A percentile compares a stretch with the other conserved stretches of the same genome.
Evolutionary conservation across 2,113 vertebrate species (phyloP).

Genomic region (Tachycineta bicolor): DNA sequence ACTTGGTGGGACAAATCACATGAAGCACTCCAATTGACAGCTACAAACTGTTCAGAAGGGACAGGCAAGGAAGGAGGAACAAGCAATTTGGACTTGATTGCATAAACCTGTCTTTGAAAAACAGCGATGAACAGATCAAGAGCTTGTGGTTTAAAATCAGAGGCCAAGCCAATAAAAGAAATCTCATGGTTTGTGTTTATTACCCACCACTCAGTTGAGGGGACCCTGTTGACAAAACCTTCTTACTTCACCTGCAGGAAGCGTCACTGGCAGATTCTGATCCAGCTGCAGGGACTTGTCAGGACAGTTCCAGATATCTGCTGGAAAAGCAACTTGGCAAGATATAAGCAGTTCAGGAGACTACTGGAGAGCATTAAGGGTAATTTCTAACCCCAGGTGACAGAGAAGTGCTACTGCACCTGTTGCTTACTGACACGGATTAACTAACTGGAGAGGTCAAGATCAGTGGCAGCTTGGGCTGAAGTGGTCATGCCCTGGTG

Average conservation of each 20-base stretch:
- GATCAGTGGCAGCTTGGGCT: not conserved
- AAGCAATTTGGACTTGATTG: not conserved
- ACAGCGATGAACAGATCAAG: not conserved
- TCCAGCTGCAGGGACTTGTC: not conserved
- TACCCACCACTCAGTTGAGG: accelerated
- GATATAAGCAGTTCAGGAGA: not conserved
- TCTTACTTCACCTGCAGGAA: not conserved
- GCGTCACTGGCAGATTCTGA: not conserved
- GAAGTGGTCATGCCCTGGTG: not conserved
- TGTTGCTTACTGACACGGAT: not conserved
- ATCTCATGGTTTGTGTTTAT: not conserved
- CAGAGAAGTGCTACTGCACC: not conserved
- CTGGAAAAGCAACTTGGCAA: not conserved
- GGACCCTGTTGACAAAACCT: not conserved
- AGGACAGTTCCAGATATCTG: not conserved
- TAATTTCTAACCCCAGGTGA: not conserved
- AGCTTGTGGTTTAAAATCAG: not conserved
- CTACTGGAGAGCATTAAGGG: not conserved
- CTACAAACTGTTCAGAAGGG: not conserved
- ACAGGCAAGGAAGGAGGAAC: not conserved
- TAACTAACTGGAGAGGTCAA: not conserved
- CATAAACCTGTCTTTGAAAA: not conserved
- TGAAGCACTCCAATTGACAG: accelerated
- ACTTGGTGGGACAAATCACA: not conserved
- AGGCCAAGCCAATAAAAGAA: not conserved